Base-by-base conservation (phyloP, 2,113 vertebrate species). In the Probosciger aterrimus region DNA sequence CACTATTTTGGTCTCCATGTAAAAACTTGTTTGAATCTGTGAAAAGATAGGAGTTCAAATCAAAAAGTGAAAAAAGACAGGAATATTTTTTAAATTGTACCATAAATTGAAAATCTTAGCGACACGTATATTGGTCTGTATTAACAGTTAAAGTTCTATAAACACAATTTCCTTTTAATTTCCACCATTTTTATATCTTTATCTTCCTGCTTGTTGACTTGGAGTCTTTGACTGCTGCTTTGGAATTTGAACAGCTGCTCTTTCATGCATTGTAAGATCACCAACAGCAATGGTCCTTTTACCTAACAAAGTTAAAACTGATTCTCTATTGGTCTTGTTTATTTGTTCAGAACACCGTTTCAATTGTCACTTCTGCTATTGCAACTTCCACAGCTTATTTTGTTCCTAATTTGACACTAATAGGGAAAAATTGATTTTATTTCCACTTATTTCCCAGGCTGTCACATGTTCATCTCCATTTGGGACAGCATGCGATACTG, bases 391-490 rank as follows among this genome's bases (percentile, higher is more conserved):
- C 68, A 68, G 60, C 76, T 96, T 95, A 90, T 12, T 96, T 88
- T 83, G 30, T 46, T 86, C 86, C 90, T 96, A 95, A 96, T 95
- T 95, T 95, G 93, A 92, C 76, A 64, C 50, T 93, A 91, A 93
- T 82, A 84, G 55, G 83, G 69, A 93, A 95, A 93, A 93, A 87
- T 87, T 92, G 73, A 91, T 93, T 97, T 96, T 93, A 95, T 95
- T 95, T 95, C 79, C 68, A 82, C 92, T 82, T 88, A 91, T 63
- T 96, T 95, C 76, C 82, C 52, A 64, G 39, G 24, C 86, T 88
- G 55, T 93, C 85, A 94, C 64, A 73, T 55, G 46, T 70, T 86
- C 30, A 1, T 92, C 92, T 93, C 80, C 60, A 92, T 75, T 88
- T 94, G 78, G 85, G 87, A 80, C 85, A 92, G 52, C 33, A 63